Evolutionary conservation across 2,888 invertebrate species (phyloP).

Genomic region (Anoncus sp.): DNA sequence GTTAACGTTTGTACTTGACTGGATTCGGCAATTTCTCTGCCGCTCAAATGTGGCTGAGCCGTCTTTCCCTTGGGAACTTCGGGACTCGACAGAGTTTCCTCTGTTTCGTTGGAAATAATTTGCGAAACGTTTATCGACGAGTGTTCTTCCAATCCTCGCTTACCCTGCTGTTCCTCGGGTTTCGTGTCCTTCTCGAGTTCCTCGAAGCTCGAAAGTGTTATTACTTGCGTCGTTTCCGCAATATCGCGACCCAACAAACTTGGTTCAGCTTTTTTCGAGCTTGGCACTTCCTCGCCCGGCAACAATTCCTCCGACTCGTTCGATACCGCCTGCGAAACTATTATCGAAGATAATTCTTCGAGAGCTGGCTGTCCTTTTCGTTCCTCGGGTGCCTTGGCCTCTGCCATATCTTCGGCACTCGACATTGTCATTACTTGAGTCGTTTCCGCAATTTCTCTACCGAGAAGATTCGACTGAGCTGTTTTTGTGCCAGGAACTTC

Average conservation of each 20-base stretch:
- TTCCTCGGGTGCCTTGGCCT: conserved; percentile 70
- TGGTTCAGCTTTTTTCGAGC: conserved; percentile 65
- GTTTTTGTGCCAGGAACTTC: conserved; percentile 68
- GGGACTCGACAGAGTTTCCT: conserved; percentile 58
- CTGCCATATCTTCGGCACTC: conserved; percentile 73
- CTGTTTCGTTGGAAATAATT: conserved; percentile 66
- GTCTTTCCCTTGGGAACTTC: conserved; percentile 76
- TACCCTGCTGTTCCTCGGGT: conserved; percentile 62
- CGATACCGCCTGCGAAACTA: conserved; percentile 71
- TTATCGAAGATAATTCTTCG: conserved; percentile 71
- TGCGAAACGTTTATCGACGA: conserved; percentile 70
- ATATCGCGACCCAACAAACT: conserved; percentile 77
- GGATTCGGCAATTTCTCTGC: conserved; percentile 77
- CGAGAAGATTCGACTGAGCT: conserved; percentile 73
- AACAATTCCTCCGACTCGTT: conserved; percentile 71
- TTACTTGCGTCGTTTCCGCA: conserved; percentile 74
- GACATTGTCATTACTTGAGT: conserved; percentile 77
- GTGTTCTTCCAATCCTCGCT: conserved; percentile 68
- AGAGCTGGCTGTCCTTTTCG: conserved; percentile 73
- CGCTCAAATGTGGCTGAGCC: conserved; percentile 77
- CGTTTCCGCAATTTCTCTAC: conserved; percentile 82
- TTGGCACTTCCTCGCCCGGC: conserved; percentile 71
- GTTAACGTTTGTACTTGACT: conserved; percentile 74
- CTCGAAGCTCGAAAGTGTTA: conserved; percentile 65
- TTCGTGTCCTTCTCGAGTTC: conserved; percentile 54